Percentiles rank a stretch among this genome's conserved stretches.
phyloP scores from a whole-genome alignment of 2,113 vertebrate species.

The Leucoraja erinaceus region DNA sequence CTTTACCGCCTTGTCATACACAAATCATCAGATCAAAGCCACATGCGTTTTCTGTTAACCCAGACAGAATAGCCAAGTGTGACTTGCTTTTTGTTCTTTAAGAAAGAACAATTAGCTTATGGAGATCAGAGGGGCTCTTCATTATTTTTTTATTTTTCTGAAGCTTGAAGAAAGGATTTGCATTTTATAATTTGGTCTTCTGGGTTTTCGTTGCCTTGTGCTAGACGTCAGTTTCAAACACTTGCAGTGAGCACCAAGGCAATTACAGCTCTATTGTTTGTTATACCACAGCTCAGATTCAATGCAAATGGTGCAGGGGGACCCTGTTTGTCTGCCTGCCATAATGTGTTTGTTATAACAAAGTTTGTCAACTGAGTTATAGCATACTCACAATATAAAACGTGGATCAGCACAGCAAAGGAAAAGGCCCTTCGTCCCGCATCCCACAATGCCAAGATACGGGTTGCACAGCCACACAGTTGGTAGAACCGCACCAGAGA shows the following conservation, averaged over 20 bases:
- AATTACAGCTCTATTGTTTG: conserved; percentile 12
- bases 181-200: not conserved
- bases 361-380: conserved; percentile 16
- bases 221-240: not conserved
- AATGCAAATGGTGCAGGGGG: not conserved
- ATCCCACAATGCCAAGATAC: no score
- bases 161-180: not conserved
- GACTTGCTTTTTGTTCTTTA: not conserved
- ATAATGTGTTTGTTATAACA: not conserved
- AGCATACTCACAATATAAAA: no score
- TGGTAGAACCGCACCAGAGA: no score
- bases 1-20: not conserved
- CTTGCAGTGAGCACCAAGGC: not conserved
- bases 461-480: no score
- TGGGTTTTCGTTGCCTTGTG: not conserved
- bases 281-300: not conserved
- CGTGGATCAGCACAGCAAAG: no score
- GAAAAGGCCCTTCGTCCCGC: no score
- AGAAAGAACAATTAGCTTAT: not conserved
- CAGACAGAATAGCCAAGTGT: not conserved
- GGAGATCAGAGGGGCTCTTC: not conserved
- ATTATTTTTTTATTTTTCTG: not conserved
- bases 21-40: not conserved
- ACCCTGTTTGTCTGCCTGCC: not conserved
- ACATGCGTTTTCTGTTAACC: not conserved